phyloP scores from a whole-genome alignment of 64 coral and sea anemone genomes.

The Stichodactyla mertensii region DNA sequence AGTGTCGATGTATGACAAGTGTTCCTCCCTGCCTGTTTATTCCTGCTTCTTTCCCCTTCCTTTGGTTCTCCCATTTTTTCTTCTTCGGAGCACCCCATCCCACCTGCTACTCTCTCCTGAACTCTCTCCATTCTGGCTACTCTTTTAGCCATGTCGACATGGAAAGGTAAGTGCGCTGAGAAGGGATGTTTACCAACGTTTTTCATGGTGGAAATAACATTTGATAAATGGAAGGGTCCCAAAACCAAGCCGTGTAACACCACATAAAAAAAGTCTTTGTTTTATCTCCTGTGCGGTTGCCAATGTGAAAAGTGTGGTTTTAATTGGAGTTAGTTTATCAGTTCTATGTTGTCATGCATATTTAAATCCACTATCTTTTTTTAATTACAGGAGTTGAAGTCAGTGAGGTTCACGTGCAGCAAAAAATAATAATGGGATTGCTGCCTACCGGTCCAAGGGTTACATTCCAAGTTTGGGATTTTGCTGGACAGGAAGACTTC shows the following conservation, averaged over 20 bases:
- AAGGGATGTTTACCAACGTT: not conserved
- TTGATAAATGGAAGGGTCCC: not conserved
- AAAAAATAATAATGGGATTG: not conserved
- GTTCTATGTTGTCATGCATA: no score
- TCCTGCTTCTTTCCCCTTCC: not conserved
- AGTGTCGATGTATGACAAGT: not conserved
- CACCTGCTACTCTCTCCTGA: no score
- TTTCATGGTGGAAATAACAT: not conserved
- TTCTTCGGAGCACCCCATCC: no score
- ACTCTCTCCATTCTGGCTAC: no score
- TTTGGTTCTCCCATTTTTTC: no score
- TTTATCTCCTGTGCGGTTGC: not conserved
- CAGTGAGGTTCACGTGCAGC: constrained; percentile 26
- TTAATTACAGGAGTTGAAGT: constrained; percentile 46
- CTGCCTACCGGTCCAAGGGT: not conserved
- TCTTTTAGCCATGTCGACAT: no score
- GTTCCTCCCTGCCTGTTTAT: not conserved
- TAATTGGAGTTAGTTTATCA: not conserved
- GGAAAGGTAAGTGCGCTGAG: no score
- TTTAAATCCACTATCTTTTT: no score
- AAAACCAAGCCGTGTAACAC: not conserved
- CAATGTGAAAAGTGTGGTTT: not conserved
- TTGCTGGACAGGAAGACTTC: constrained; percentile 55
- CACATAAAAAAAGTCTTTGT: not conserved
- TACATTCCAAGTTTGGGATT: constrained; percentile 53